Evolutionary conservation across 2,888 invertebrate genomes (phyloP).

Genomic region (Rhaphigaster nebulosa): DNA sequence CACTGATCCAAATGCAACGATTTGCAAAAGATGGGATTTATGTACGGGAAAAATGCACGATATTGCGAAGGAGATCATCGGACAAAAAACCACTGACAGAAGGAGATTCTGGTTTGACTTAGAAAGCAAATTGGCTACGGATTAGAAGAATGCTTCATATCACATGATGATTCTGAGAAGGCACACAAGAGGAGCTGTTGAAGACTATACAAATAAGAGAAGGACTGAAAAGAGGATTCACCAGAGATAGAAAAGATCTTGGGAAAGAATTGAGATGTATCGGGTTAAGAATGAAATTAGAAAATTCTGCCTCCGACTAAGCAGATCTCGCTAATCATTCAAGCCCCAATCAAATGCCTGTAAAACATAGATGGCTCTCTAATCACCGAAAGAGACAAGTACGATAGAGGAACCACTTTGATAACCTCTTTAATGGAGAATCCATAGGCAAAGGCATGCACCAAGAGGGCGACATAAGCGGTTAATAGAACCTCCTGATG

Average conservation of each 20-base stretch:
- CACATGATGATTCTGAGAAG: not conserved
- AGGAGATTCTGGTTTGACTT: no score
- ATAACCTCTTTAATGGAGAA: not conserved
- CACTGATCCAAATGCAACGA: not conserved
- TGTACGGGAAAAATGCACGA: no score
- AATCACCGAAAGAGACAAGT: not conserved
- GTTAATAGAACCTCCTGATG: not conserved
- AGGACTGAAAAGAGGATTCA: no score
- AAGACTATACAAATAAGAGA: no score
- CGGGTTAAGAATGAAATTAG: not conserved
- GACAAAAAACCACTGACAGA: no score
- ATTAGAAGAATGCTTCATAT: no score
- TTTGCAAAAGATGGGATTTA: not conserved
- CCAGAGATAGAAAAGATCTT: no score
- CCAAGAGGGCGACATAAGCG: not conserved
- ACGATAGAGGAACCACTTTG: not conserved
- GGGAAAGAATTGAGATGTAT: no score
- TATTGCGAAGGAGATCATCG: no score
- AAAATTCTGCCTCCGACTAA: not conserved
- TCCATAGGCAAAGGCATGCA: not conserved
- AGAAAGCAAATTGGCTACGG: no score
- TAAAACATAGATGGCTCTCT: not conserved
- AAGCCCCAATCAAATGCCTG: conserved; percentile 1
- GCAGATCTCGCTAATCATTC: not conserved
- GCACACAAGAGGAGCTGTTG: no score